A percentile compares a stretch with the other conserved stretches of the same genome.
Conservation (phyloP, 2,797 vertebrate genomes). For the Chrysolophus pictus region DNA sequence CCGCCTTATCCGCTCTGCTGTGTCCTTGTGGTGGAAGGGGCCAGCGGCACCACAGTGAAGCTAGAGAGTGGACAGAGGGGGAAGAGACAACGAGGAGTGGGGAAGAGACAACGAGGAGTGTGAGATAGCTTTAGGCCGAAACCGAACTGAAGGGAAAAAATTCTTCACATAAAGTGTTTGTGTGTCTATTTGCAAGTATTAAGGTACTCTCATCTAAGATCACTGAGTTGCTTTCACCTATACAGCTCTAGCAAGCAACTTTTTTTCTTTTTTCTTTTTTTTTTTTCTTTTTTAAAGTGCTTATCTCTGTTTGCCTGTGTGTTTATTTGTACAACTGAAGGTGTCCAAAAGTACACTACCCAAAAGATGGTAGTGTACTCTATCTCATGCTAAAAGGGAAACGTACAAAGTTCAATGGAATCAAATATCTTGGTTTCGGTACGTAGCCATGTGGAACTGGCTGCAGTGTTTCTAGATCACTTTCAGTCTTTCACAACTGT, state of each 20-base stretch:
- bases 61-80: not conserved
- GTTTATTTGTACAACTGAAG: not conserved
- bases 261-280: too few species aligned
- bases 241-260: not conserved
- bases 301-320: not conserved
- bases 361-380: not conserved
- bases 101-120: not conserved
- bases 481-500: not conserved
- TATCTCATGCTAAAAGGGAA: not conserved
- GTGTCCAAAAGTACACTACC: not conserved
- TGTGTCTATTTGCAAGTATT: too few species aligned
- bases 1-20: not conserved
- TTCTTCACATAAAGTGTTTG: fast-evolving
- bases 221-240: not conserved
- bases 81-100: not conserved
- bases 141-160: not conserved
- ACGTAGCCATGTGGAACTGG: not conserved
- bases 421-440: not conserved
- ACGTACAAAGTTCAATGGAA: not conserved
- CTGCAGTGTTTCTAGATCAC: not conserved
- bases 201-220: not conserved
- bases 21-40: too few species aligned
- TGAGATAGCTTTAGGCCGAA: not conserved
- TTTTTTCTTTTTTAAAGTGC: too few species aligned
- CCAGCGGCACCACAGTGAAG: fast-evolving